A percentile compares a stretch with the other conserved stretches of the same genome.
Evolutionary conservation across 37 sponge, comb jelly and placozoan species (phyloP).

Genomic region (Cliona cf. orientalis): DNA sequence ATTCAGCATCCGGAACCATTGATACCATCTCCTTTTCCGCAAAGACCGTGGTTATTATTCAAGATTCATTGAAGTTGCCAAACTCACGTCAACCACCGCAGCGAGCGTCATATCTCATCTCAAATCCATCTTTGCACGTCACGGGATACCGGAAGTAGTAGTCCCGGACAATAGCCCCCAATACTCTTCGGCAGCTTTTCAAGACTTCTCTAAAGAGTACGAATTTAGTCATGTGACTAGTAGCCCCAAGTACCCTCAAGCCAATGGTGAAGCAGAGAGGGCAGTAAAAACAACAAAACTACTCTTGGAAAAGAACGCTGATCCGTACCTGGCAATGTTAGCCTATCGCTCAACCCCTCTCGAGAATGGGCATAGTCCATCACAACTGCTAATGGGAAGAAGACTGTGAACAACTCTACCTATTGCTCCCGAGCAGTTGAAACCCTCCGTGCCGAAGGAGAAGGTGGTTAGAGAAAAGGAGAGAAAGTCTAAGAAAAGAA

Average conservation of each 20-base stretch:
- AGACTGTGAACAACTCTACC: conserved; percentile 32
- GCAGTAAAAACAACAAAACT: conserved; percentile 41
- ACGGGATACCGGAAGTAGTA: conserved; percentile 52
- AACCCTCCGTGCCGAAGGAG: conserved; percentile 3
- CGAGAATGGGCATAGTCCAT: conserved; percentile 57
- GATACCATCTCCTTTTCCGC: too few relatives aligned
- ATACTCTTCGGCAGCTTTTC: conserved; percentile 25
- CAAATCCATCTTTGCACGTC: conserved; percentile 29
- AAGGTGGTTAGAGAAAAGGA: not conserved
- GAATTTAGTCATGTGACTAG: conserved; percentile 57
- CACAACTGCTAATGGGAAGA: conserved; percentile 59
- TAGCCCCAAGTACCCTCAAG: conserved; percentile 63
- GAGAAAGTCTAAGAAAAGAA: not conserved
- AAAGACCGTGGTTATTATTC: too few relatives aligned
- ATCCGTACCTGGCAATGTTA: conserved; percentile 48
- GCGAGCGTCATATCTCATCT: not conserved
- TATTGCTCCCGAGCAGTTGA: not conserved
- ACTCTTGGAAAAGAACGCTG: conserved; percentile 34
- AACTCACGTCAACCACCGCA: conserved; percentile 22
- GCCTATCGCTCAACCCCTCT: conserved; percentile 52
- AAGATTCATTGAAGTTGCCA: conserved; percentile 38
- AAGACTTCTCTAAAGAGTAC: conserved; percentile 34
- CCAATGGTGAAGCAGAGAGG: conserved; percentile 62
- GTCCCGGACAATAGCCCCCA: conserved; percentile 62
- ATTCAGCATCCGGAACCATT: too few relatives aligned